Percentiles rank a stretch among this genome's conserved stretches.
phyloP scores from a whole-genome alignment of 1,140 invertebrate genomes.

The Heliconius hermathena region DNA sequence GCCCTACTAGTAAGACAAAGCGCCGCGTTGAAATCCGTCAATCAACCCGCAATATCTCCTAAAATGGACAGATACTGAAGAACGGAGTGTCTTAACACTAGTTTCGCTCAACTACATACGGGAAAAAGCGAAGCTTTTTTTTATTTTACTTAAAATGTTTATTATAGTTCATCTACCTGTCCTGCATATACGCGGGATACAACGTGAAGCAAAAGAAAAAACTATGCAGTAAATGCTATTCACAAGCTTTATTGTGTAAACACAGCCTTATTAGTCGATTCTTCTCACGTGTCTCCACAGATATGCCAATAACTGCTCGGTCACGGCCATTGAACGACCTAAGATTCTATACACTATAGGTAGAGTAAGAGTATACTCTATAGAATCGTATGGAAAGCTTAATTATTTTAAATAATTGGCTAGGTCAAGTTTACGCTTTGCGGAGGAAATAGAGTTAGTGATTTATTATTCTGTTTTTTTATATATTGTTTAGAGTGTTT shows the following conservation, averaged over 20 bases:
- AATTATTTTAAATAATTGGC: no score
- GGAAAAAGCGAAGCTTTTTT: neutral
- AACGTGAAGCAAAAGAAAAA: neutral
- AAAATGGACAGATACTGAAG: neutral
- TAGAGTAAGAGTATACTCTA: no score
- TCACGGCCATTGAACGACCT: constrained; percentile 19
- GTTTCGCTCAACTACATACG: neutral
- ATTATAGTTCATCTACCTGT: neutral
- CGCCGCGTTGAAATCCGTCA: neutral
- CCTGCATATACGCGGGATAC: neutral
- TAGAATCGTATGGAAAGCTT: no score
- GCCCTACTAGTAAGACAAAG: neutral
- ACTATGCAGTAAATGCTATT: neutral
- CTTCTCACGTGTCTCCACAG: constrained; percentile 9
- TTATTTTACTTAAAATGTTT: no score
- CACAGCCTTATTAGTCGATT: constrained; percentile 5
- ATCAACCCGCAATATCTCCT: no score
- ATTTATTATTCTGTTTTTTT: no score
- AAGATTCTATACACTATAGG: neutral
- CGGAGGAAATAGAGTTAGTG: no score
- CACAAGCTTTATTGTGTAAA: neutral
- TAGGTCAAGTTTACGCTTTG: no score
- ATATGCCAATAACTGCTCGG: constrained; percentile 25
- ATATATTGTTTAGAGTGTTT: no score
- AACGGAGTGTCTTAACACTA: neutral